Evolutionary conservation across 1,140 invertebrate genomes (phyloP).

Genomic region (Heliconius eleuchia): DNA sequence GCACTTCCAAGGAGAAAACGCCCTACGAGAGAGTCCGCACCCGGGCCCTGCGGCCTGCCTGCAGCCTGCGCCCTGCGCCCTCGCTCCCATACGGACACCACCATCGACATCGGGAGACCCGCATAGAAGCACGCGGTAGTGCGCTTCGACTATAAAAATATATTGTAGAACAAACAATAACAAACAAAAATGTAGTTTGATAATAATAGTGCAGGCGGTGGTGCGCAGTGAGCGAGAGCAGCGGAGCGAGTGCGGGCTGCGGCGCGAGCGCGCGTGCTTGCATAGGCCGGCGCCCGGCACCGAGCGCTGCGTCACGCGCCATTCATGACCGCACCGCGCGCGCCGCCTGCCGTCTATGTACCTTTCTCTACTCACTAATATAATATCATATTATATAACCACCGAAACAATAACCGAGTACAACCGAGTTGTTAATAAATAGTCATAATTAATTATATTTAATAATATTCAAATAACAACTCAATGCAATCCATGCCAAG

Average conservation of each 20-base stretch:
- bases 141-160: neutral
- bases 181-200: neutral
- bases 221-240: constrained; percentile 47
- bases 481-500: too few species aligned
- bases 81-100: too few species aligned
- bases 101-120: too few species aligned
- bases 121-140: too few species aligned
- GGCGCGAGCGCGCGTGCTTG: constrained; percentile 42
- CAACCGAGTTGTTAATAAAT: too few species aligned
- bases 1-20: constrained; percentile 60
- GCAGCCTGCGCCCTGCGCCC: neutral
- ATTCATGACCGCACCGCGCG: constrained; percentile 36
- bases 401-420: too few species aligned
- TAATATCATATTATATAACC: too few species aligned
- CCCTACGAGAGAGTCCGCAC: constrained; percentile 53
- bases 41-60: neutral
- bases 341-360: constrained; percentile 23
- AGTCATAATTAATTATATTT: too few species aligned
- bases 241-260: constrained; percentile 52
- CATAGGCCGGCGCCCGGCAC: constrained; percentile 36
- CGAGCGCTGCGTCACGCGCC: constrained; percentile 34
- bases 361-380: too few species aligned
- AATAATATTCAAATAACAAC: too few species aligned
- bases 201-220: constrained; percentile 23
- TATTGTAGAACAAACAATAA: neutral